A percentile compares a stretch with the other conserved stretches of the same genome.
Conservation (phyloP, 2,113 vertebrate species). For the Panthera tigris region DNA sequence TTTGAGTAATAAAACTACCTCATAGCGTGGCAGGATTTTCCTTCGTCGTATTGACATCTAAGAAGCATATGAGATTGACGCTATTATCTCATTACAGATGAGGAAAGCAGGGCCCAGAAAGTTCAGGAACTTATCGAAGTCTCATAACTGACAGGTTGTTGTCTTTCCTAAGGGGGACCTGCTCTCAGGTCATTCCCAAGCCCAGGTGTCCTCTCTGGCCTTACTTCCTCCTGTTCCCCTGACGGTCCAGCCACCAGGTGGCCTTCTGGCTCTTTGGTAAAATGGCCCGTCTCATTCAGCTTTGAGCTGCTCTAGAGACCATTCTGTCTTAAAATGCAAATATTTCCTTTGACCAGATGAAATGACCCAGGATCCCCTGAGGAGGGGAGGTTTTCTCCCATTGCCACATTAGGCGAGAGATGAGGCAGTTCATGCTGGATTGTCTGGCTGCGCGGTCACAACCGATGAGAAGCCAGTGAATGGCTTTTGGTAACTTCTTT, state of each 20-base stretch:
- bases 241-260: constrained; percentile 51
- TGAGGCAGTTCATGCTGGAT: not conserved
- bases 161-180: not conserved
- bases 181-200: not conserved
- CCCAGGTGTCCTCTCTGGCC: not conserved
- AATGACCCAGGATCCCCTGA: not conserved
- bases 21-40: not conserved
- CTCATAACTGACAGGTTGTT: not conserved
- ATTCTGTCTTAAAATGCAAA: not conserved
- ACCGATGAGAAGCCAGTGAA: not conserved
- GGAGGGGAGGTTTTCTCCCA: too few relatives aligned
- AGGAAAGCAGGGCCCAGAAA: not conserved
- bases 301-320: not conserved
- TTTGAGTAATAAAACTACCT: not conserved
- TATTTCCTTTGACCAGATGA: not conserved
- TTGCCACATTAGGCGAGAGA: not conserved
- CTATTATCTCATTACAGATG: not conserved
- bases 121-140: not conserved
- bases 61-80: not conserved
- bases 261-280: not conserved
- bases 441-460: not conserved
- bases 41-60: not conserved
- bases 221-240: not conserved
- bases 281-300: not conserved
- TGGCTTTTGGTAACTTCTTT: not conserved